These are phyloP conservation scores for Lagorchestes hirsutus DNA, from an alignment of 2,797 vertebrate species.

Conservation along the genomic window DNA sequence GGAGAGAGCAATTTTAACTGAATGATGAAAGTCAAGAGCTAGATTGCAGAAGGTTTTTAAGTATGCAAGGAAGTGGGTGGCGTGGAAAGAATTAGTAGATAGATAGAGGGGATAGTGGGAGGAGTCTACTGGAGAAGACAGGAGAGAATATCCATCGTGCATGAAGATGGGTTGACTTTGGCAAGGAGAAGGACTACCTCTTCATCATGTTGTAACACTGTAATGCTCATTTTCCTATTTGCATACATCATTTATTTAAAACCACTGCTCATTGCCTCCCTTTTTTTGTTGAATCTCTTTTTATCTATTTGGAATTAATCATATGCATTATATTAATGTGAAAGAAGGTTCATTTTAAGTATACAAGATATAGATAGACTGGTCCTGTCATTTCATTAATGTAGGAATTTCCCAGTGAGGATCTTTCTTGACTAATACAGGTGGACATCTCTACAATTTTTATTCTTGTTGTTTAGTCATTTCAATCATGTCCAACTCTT, in stretches of 20 bases:
- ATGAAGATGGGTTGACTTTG: conserved; percentile 7
- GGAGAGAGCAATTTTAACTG: neutral
- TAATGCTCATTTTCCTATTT: neutral
- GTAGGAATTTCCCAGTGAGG: neutral
- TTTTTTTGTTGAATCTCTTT: neutral
- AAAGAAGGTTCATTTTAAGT: neutral
- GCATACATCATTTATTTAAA: neutral
- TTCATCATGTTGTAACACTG: neutral
- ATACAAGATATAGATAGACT: neutral
- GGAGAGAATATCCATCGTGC: neutral
- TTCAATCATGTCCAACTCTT: neutral
- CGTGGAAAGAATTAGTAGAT: neutral
- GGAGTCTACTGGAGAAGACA: neutral
- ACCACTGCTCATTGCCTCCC: neutral
- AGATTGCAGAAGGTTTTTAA: neutral
- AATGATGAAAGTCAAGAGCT: neutral
- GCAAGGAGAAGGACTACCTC: neutral
- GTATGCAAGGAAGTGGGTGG: neutral
- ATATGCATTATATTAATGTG: neutral
- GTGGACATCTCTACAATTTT: neutral
- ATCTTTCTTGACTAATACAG: neutral
- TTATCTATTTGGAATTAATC: neutral
- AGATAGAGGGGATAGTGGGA: neutral
- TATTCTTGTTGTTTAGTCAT: neutral
- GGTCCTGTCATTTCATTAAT: neutral